Base-by-base conservation (phyloP, 2,113 vertebrate genomes). In the Beaufortia kweichowensis region DNA sequence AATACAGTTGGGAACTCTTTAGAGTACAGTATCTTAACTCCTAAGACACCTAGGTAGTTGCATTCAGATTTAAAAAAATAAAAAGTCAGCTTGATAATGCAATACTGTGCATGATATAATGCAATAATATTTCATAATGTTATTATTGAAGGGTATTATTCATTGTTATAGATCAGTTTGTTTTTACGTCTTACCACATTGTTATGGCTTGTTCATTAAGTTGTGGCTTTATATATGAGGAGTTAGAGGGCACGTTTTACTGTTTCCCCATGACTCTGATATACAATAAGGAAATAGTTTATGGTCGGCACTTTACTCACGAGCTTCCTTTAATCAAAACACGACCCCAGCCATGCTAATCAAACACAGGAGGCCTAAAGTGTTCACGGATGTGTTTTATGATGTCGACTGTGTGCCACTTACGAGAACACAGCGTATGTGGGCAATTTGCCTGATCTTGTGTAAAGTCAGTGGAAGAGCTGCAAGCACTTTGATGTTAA, bases 241-340 rank as follows among this genome's bases (percentile, higher is more conserved):
- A 80, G 77, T 84, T 73, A 60, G 12, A 46, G 76, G 59, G 79
- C 75, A 75, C 41, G 73, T 57, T 69, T 79, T 87, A 87, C 83
- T 81, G 86, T 86, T 86, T 90, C 85, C 81, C 78, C 77, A 85
- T 83, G 83, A 89, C 90, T 92, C 90, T 91, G 89, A 90, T 89
- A n/a, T n/a, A 88, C 86, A 72, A 88, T 4, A 46, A 86, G 89
- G 88, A 89, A 89, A 89, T 83, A 14, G 33, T 87, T 89, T 83
- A 87, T 75, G 65, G 83, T 81, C 87, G 68, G 80, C 74, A 53
- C 81, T 61, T 28, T 76, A 79, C 89, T 91, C 89, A 87, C 53
- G 73, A 89, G 87, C 82, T 84, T 87, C 77, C 82, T 89, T 86
- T 91, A 90, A 90, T 88, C 87, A 87, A 81, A 85, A 83, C 83